Base-by-base conservation (phyloP, 2,113 vertebrate genomes). In the Speoplatyrhinus poulsoni region DNA sequence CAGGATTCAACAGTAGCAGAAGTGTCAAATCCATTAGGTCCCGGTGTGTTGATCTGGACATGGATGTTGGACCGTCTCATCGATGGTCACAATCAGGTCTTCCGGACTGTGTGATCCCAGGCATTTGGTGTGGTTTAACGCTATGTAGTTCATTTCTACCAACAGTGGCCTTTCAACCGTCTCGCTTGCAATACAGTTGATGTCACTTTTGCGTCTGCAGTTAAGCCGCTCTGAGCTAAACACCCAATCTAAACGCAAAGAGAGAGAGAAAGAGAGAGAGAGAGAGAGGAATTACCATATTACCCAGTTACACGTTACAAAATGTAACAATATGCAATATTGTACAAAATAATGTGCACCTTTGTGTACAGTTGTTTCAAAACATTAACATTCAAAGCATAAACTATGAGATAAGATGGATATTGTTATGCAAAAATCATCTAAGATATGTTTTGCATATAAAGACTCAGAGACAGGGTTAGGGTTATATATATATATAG, bases 111-210 rank as follows among this genome's bases (percentile, higher is more conserved):
- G 41, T 19, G 75, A 3, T 53, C 69, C 70, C 46, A 67, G 71
- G 71, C 68, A 64, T 60, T 69, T 76, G 1, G 67, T 75, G 71
- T 88, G 87, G 69, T 87, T 90, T 41, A 87, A 71, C 16, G 77
- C 69, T 15, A 87, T 68, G 83, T 80, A 85, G 79, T 70, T 86
- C 67, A 84, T 82, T 9, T 88, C 87, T 65, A 82, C 10, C 32
- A 75, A 55, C 3, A 16, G 75, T 0, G 84, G 80, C 63, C 67
- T 73, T 79, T 91, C 91, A 0, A 32, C 61, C 70, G 78, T 86
- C 79, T 95, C 93, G 0, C 85, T 92, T 71, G 92, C 90, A 85
- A 95, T 92, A 87, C 93, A 94, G 88, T 92, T 95, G 69, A 95
- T 62, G 4, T 95, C 92, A 0, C 87, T 90, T 72, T 94, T 94